Percentiles rank a stretch among this genome's conserved stretches.
Conservation (phyloP, 2,888 invertebrate genomes). For the Pandemis corylana region DNA sequence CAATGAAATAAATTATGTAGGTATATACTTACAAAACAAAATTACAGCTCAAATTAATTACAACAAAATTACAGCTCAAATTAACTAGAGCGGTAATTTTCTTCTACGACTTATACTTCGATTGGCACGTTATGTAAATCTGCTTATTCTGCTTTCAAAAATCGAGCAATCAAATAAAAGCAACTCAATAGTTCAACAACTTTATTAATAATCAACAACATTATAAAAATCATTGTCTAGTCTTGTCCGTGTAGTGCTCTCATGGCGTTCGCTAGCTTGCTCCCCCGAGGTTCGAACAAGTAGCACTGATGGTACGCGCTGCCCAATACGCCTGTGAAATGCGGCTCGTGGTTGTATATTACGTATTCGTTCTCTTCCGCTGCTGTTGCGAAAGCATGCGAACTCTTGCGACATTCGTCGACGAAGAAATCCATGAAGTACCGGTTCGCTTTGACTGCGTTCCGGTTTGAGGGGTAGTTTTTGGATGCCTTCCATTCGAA, state of each 20-base stretch:
- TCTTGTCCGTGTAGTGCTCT: too few species aligned
- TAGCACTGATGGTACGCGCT: conserved; percentile 88
- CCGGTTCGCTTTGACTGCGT: conserved; percentile 87
- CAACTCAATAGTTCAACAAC: background rate
- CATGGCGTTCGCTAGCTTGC: conserved; percentile 3
- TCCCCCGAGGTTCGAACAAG: conserved; percentile 84
- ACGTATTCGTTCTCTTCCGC: conserved; percentile 84
- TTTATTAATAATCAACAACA: background rate
- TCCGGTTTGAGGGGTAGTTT: conserved; percentile 86
- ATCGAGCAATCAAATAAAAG: background rate
- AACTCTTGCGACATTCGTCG: conserved; percentile 88
- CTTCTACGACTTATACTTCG: too few species aligned
- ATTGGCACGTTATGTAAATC: too few species aligned
- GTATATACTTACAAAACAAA: too few species aligned
- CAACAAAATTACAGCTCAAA: too few species aligned
- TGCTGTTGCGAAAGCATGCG: conserved; percentile 82
- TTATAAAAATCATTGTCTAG: background rate
- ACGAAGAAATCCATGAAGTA: conserved; percentile 94
- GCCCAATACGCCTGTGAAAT: conserved; percentile 85
- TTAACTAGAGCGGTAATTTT: too few species aligned
- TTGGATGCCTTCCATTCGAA: conserved; percentile 89
- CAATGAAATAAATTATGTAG: too few species aligned
- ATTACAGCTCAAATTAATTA: too few species aligned
- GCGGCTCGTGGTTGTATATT: conserved; percentile 89
- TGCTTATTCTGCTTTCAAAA: background rate